Evolutionary conservation across 2,888 invertebrate species (phyloP), one percentile per base, ranked within the genome.

Genomic region (Sminthurinus aureus): DNA sequence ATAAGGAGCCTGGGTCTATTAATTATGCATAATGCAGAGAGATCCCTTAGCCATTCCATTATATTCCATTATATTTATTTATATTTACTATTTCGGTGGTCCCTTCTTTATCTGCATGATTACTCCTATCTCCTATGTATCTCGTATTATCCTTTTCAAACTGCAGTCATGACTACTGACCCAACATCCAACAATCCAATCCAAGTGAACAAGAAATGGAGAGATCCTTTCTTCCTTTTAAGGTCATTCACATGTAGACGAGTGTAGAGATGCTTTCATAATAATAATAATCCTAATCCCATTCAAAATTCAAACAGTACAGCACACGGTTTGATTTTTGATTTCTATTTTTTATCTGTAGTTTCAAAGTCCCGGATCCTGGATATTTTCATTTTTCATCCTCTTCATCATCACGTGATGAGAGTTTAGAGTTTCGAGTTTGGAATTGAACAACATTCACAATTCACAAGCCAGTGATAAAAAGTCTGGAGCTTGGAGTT

Each of bases 71-170:
- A n/a, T n/a, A n/a, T n/a, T n/a, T 67, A n/a, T 67, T 20, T 9
- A n/a, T 20, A 75, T 51, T 81, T 74, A 74, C 81, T 81, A 74
- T 84, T 85, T 85, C 84, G 83, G 85, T 83, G 85, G 85, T 83
- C 83, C 78, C 67, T 52, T 58, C 79, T n/a, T n/a, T n/a, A n/a
- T n/a, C n/a, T n/a, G n/a, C n/a, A n/a, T n/a, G n/a, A n/a, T n/a
- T n/a, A n/a, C n/a, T 83, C 83, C 81, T 81, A 83, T 38, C 38
- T 38, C 6, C 38, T 38, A n/a, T 81, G 79, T 75, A 38, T 75
- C 76, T 81, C 75, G 74, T 69, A 76, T 71, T 38, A 38, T 38
- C 6, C 38, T 1, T 38, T 81, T 79, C 73, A 13, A 71, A 24
- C 24, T 18, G 73, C 24, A 58, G 52, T 20, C 73, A n/a, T 52